Conservation (phyloP, 2,113 vertebrate species). For the Aythya baeri region DNA sequence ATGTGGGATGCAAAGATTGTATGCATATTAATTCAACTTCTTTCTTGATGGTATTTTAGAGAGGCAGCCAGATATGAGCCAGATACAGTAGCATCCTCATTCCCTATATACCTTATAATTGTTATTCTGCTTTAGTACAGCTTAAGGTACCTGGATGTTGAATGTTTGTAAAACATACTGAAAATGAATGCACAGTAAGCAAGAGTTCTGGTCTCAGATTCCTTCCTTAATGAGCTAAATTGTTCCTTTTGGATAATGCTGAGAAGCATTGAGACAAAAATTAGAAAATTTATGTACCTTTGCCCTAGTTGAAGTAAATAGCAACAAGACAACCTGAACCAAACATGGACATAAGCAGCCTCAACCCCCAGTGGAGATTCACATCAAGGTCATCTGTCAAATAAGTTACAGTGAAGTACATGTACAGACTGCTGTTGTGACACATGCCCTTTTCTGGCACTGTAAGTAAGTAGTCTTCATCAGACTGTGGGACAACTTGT, state of each 20-base stretch:
- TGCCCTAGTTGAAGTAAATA: conserved; percentile 59
- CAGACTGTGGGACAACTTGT: conserved; percentile 56
- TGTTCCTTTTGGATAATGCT: conserved; percentile 36
- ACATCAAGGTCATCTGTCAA: conserved; percentile 60
- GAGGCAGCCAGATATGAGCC: not conserved
- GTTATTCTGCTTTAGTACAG: not conserved
- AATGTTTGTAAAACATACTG: not conserved
- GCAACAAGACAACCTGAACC: conserved; percentile 57
- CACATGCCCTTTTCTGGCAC: conserved; percentile 45
- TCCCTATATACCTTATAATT: not conserved
- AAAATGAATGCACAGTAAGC: not conserved
- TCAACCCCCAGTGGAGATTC: conserved; percentile 51
- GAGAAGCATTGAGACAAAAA: conserved; percentile 8
- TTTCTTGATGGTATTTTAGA: not conserved
- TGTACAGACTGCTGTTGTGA: conserved; percentile 52
- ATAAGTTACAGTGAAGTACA: conserved; percentile 1
- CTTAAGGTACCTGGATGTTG: not conserved
- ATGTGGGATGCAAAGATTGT: not conserved
- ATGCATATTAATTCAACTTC: not conserved
- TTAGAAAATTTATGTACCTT: conserved; percentile 52
- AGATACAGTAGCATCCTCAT: not conserved
- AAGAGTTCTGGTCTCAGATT: conserved; percentile 32
- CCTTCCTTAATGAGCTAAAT: conserved; percentile 21
- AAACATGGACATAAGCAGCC: conserved; percentile 47
- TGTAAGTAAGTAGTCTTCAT: conserved; percentile 41